These are phyloP conservation scores for Cylindroiulus punctatus DNA, from an alignment of 2,888 invertebrate species.

Conservation along the genomic window DNA sequence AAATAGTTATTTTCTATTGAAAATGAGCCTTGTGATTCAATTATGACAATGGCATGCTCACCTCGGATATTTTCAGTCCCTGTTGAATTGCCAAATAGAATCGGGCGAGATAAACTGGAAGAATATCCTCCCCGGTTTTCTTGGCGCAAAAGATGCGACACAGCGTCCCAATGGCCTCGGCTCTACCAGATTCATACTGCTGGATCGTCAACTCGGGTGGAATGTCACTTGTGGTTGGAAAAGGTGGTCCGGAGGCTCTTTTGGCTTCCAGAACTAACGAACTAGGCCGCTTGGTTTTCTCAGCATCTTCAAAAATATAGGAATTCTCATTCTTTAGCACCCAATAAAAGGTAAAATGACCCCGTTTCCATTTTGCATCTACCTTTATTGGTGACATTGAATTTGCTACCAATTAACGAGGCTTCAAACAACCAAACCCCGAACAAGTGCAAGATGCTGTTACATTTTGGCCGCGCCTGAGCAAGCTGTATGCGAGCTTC, in stretches of 20 bases:
- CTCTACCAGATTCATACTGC: slow-evolving; percentile 76
- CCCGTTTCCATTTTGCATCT: background rate
- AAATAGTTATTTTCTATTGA: no score
- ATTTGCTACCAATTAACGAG: slow-evolving; percentile 85
- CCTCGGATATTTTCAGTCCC: slow-evolving; percentile 78
- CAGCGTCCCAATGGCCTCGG: slow-evolving; percentile 93
- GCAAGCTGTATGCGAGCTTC: slow-evolving; percentile 62
- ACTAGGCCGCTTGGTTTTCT: slow-evolving; percentile 61
- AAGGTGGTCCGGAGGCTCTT: slow-evolving; percentile 62
- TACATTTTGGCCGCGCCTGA: slow-evolving; percentile 82
- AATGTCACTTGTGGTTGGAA: slow-evolving; percentile 57
- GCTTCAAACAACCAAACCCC: slow-evolving; percentile 98
- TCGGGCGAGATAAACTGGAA: slow-evolving; percentile 89
- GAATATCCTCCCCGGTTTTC: slow-evolving; percentile 91
- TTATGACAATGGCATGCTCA: slow-evolving; percentile 60
- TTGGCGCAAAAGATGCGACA: slow-evolving; percentile 96
- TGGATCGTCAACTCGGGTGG: slow-evolving; percentile 61
- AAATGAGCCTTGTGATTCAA: no score
- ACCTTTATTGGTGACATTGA: slow-evolving; percentile 59
- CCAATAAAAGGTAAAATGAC: background rate
- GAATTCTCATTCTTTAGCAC: background rate
- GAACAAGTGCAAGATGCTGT: slow-evolving; percentile 93
- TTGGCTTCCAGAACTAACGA: slow-evolving; percentile 63
- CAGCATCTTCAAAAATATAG: slow-evolving; percentile 50
- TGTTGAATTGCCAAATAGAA: slow-evolving; percentile 92